Base-by-base conservation (phyloP, 2,113 vertebrate species). In the Nicator chloris region DNA sequence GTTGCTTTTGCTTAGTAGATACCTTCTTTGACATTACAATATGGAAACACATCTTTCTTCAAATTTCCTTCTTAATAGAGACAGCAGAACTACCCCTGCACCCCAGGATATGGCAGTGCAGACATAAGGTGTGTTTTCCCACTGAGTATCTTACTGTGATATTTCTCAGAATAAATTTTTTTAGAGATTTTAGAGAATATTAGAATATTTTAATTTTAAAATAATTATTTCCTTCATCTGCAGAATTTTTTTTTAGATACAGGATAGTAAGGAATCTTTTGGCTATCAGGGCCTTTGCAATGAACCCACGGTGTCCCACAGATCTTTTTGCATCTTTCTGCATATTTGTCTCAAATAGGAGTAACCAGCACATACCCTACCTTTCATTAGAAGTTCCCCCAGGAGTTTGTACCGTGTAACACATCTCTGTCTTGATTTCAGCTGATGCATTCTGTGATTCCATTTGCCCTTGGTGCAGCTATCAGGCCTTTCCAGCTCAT, bases 221-320 rank as follows among this genome's bases (percentile, higher is more conserved):
- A 45, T 50, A 35, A 9, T 40, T 3, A 59, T 82, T 83, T 69
- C 15, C 19, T 83, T 80, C 10, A 20, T 39, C n/a, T 84, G 27
- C 15, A 84, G 61, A n/a, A n/a, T 40, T 8, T 51, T 70, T 28
- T 42, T 65, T 13, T 6, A 37, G 7, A n/a, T 28, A 47, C 18
- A 47, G 19, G 20, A 71, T 6, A 5, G 8, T 60, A 80, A 88
- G 22, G 33, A 63, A 8, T 53, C 31, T 80, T 45, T 39, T 49
- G 15, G 24, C 31, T 70, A 1, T 53, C 24, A 23, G 9, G 20
- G 45, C 15, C 26, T 88, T 50, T 63, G 50, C 39, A 61, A 20
- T 3, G 37, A 73, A 45, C 18, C 15, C 0, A 0, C 19, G 37
- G 22, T 39, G 18, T 66, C 27, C n/a, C 63, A 4, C 3, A 59